Percentiles rank a stretch among this genome's conserved stretches.
phyloP scores from a whole-genome alignment of 2,888 invertebrate genomes.

The Drosophila multiciliata region DNA sequence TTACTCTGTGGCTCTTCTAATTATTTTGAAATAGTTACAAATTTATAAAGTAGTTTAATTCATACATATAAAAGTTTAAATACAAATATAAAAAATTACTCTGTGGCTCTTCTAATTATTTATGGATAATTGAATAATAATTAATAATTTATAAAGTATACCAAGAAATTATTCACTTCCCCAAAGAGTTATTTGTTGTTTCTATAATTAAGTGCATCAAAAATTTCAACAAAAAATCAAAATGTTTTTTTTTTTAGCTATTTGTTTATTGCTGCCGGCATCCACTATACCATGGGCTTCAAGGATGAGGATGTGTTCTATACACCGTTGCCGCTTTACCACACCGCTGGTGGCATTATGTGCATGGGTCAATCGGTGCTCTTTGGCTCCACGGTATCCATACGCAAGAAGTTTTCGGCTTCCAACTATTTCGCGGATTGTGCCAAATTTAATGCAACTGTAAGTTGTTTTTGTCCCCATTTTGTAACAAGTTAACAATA shows the following conservation, averaged over 20 bases:
- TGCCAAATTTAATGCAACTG: conserved; percentile 96
- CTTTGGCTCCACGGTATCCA: conserved; percentile 92
- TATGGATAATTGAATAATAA: neutral
- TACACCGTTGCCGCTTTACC: conserved; percentile 96
- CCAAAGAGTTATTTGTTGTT: neutral
- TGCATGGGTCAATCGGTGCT: conserved; percentile 92
- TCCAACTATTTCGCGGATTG: conserved; percentile 96
- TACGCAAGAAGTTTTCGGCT: conserved; percentile 96
- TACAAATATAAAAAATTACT: neutral
- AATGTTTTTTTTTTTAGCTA: conserved; percentile 86
- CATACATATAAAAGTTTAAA: too few species aligned
- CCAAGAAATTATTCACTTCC: neutral
- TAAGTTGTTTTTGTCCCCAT: conserved; percentile 82
- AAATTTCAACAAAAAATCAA: neutral
- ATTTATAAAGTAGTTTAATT: too few species aligned
- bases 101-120: neutral
- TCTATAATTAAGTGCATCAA: neutral
- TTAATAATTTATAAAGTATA: neutral
- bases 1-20: neutral
- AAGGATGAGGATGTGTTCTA: conserved; percentile 91
- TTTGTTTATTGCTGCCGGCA: conserved; percentile 91
- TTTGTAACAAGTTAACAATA: neutral
- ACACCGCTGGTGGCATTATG: conserved; percentile 96
- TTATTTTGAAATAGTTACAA: neutral
- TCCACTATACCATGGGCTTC: conserved; percentile 89